These are phyloP conservation scores for Crossoptilon crossoptilon DNA, from an alignment of 2,797 vertebrate species.

Conservation along the genomic window DNA sequence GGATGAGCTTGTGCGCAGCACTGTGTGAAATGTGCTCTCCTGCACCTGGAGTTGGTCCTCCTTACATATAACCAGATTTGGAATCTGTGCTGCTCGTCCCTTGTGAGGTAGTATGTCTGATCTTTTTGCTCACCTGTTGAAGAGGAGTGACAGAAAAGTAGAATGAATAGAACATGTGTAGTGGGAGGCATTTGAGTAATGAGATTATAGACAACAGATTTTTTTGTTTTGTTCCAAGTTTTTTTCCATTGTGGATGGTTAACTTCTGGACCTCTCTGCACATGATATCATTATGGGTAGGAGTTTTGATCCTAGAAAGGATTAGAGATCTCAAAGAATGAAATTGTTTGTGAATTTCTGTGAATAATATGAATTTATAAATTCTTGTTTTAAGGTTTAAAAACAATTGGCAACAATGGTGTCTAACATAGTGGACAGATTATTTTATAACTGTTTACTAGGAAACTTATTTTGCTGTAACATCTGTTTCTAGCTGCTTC, in stretches of 20 bases:
- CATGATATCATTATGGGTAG: background rate
- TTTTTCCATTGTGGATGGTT: background rate
- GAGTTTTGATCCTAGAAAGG: background rate
- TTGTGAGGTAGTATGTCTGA: background rate
- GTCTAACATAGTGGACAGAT: background rate
- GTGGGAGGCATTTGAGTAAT: background rate
- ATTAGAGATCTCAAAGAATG: background rate
- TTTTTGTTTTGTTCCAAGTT: background rate
- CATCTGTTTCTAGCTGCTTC: slow-evolving; percentile 50
- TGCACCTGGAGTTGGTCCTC: background rate
- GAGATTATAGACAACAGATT: background rate
- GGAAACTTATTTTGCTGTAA: background rate
- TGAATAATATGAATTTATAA: background rate
- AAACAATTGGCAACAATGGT: background rate
- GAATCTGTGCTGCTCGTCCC: background rate
- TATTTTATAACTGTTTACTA: slow-evolving; percentile 12
- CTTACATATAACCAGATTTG: background rate
- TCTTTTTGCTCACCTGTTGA: background rate
- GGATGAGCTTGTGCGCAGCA: background rate
- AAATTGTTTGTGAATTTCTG: background rate
- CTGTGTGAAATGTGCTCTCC: background rate
- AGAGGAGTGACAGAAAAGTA: background rate
- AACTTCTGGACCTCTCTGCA: background rate
- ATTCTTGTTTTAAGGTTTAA: no score
- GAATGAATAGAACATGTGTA: background rate